Conservation (phyloP, 2,113 vertebrate species). For the Corvus hawaiiensis region DNA sequence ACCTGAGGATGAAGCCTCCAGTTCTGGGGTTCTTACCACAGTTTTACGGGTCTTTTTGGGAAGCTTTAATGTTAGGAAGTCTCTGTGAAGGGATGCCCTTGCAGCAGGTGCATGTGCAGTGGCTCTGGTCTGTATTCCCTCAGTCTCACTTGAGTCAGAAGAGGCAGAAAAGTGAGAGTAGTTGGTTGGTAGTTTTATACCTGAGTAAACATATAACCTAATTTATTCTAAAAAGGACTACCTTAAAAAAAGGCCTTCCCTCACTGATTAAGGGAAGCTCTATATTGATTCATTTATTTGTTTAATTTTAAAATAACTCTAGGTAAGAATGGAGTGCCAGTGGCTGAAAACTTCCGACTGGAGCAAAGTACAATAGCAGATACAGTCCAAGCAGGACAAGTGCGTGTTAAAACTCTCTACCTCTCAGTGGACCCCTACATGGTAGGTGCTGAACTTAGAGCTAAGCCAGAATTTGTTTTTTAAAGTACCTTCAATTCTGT, state of each 20-base stretch:
- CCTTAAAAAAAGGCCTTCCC: background rate
- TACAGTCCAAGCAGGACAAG: conserved; percentile 76
- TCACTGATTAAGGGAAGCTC: background rate
- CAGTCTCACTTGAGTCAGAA: background rate
- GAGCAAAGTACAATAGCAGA: conserved; percentile 75
- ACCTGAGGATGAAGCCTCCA: background rate
- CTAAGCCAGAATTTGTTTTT: background rate
- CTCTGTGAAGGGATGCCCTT: background rate
- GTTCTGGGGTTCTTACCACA: background rate
- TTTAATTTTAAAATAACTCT: conserved; percentile 23
- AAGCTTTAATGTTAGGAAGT: background rate
- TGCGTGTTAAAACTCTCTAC: conserved; percentile 83
- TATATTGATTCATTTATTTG: background rate
- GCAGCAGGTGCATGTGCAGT: background rate
- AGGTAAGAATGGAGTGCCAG: conserved; percentile 84
- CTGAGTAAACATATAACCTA: background rate
- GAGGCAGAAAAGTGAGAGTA: background rate
- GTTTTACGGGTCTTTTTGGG: background rate
- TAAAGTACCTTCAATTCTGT: background rate
- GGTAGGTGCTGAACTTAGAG: conserved; percentile 69
- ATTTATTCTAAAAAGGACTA: background rate
- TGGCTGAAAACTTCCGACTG: conserved; percentile 83
- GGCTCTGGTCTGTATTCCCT: background rate
- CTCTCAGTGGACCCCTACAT: conserved; percentile 97
- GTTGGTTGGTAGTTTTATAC: background rate